Base-by-base conservation (phyloP, 2,113 vertebrate genomes). In the Sceloporus tristichus region DNA sequence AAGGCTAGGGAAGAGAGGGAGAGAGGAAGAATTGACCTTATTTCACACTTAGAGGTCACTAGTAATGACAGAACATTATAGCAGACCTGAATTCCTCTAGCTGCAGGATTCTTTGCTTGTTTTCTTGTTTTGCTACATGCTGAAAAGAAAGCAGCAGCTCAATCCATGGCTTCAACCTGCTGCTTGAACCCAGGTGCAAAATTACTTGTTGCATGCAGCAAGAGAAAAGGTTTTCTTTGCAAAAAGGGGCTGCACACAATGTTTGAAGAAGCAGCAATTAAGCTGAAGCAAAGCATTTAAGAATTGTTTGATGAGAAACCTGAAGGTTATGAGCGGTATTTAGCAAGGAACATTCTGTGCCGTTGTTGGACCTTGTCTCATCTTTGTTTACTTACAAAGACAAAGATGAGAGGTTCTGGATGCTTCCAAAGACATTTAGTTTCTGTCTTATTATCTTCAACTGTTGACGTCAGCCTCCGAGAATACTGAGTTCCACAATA, bases 281-380 rank as follows among this genome's bases (percentile, higher is more conserved):
- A 2, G 81, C 14, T 85, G n/a, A 42, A 54, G 18, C 79, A 73
- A 82, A 65, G 87, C 14, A 14, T 90, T 86, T 91, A 81, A 93
- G 48, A 89, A 89, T 76, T 87, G 66, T 93, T 85, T 92, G 88
- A 91, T 91, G 91, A 93, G 84, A 84, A 84, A 84, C 5, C 71
- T 87, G 2, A 42, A 65, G 34, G 62, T 86, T 83, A 89, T 11
- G 90, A 95, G 93, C 77, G 75, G 70, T 18, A 7, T 88, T 93
- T 89, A 86, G 87, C 77, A 80, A 88, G 89, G 19, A 82, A 56
- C 34, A 88, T 92, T 83, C 34, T 90, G 87, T 90, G 91, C 10
- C 84, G 11, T 68, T 85, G 19, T 91, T 81, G 90, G 59, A 68
- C 93, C 70, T 92, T 91, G 86, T 48, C 91, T 93, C 21, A 62